A percentile compares a stretch with the other conserved stretches of the same genome.
These are phyloP conservation scores for Marasmarcha lunaedactyla DNA, from an alignment of 2,888 invertebrate species.

Conservation along the genomic window DNA sequence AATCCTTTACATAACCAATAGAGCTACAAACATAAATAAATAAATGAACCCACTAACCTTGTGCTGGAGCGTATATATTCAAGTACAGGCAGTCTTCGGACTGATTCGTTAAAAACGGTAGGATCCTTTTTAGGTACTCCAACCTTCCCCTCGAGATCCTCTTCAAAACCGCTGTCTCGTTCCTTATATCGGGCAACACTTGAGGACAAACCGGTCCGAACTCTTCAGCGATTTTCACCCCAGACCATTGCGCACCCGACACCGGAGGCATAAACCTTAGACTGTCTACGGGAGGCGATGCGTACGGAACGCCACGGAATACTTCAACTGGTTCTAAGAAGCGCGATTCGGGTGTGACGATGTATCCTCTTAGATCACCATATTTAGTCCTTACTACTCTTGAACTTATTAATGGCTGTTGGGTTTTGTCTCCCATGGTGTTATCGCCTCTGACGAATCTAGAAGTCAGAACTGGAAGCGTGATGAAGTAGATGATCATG, in stretches of 20 bases:
- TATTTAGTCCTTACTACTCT: constrained; percentile 90
- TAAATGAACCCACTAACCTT: constrained; percentile 88
- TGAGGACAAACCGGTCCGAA: constrained; percentile 95
- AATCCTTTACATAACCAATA: no score
- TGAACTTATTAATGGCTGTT: constrained; percentile 75
- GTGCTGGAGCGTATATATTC: constrained; percentile 95
- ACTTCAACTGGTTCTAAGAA: constrained; percentile 91
- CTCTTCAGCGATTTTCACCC: constrained; percentile 87
- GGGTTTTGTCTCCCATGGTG: constrained; percentile 60
- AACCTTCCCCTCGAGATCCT: constrained; percentile 90
- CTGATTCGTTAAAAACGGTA: constrained; percentile 90
- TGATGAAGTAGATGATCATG: constrained; percentile 55
- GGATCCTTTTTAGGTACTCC: constrained; percentile 88
- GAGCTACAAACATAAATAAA: no score
- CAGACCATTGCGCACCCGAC: constrained; percentile 91
- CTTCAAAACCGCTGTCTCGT: constrained; percentile 84
- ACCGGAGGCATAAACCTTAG: constrained; percentile 97
- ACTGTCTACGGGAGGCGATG: constrained; percentile 89
- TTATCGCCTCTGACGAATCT: constrained; percentile 54
- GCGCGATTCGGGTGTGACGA: constrained; percentile 84
- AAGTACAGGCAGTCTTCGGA: constrained; percentile 97
- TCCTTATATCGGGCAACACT: constrained; percentile 85
- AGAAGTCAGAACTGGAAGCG: constrained; percentile 58
- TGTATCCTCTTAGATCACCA: constrained; percentile 87
- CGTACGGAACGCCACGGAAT: constrained; percentile 94